Evolutionary conservation across 2,888 invertebrate genomes (phyloP), one percentile per base, ranked within the genome.

Genomic region (Clusia tigrina): DNA sequence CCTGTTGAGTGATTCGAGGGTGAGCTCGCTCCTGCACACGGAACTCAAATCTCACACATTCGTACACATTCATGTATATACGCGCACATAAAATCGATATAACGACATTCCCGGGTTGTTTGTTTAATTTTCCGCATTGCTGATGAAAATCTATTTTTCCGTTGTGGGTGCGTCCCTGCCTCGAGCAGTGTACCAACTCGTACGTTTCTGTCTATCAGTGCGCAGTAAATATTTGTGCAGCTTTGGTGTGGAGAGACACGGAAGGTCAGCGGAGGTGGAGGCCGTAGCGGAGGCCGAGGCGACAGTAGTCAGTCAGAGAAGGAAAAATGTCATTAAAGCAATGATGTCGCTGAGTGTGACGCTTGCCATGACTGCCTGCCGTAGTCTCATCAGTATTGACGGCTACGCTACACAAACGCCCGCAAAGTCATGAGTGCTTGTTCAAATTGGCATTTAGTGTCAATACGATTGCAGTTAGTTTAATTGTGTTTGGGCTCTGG

Each of bases 401-500:
- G n/a, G 37, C 17, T 20, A 3, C 1, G 25, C 23, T 20, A 22
- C n/a, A 20, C 17, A 2, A 37, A 37, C 24, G 15, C 46, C n/a
- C n/a, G n/a, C n/a, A n/a, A 57, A 51, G 37, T 20, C 54, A 60
- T 57, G 64, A 64, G 68, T 78, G 77, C 78, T 78, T 77, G 74
- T 69, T 71, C 70, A 78, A 78, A 79, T 79, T 75, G 80, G 70
- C 79, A 77, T 79, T 79, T 73, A 80, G 75, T 77, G 80, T 71
- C 80, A 76, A 78, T 79, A 71, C 71, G 76, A 77, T 75, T 72
- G 71, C 78, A 77, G 77, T 77, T 77, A 73, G 70, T 76, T 77
- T 78, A 78, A 78, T 79, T 76, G 76, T 74, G 65, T 78, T 78
- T 78, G 74, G 78, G 74, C 74, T 76, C 66, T 74, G 64, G 48